A percentile compares a stretch with the other conserved stretches of the same genome.
These are phyloP conservation scores for Drosophila auraria DNA, from an alignment of 1,140 invertebrate genomes.

Conservation along the genomic window DNA sequence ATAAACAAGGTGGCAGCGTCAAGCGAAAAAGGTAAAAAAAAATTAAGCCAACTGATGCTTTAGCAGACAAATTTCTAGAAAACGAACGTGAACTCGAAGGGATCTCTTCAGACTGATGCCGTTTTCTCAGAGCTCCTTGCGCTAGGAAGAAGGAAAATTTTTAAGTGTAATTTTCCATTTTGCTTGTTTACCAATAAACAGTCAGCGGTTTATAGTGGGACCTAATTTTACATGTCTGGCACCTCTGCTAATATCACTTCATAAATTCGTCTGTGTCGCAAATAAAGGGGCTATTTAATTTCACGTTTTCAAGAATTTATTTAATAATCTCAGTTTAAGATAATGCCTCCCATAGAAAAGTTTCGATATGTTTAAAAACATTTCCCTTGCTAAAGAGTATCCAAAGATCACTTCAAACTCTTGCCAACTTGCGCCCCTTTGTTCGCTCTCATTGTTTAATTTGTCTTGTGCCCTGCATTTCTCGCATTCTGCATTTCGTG, in stretches of 20 bases:
- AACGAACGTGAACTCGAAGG: background rate
- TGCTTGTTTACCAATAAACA: background rate
- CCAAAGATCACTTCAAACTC: background rate
- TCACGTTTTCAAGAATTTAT: no score
- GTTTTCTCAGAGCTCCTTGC: background rate
- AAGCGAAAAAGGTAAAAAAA: background rate
- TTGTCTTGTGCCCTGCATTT: conserved; percentile 34
- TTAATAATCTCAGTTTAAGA: background rate
- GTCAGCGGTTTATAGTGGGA: no score
- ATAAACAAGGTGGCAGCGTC: background rate
- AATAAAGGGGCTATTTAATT: no score
- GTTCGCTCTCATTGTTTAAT: conserved; percentile 24
- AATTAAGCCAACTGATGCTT: background rate
- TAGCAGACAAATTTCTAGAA: background rate
- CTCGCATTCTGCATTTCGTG: conserved; percentile 35
- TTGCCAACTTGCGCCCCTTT: conserved; percentile 5
- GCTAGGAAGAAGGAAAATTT: background rate
- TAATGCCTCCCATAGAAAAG: background rate
- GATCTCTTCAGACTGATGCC: background rate
- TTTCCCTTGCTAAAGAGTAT: conserved; percentile 11
- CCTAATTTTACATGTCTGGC: no score
- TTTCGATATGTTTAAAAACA: background rate
- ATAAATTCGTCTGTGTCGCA: no score
- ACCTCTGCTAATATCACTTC: no score
- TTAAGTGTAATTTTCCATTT: background rate